Conservation (phyloP, 2,797 vertebrate species). For the Passerculus sandwichensis region DNA sequence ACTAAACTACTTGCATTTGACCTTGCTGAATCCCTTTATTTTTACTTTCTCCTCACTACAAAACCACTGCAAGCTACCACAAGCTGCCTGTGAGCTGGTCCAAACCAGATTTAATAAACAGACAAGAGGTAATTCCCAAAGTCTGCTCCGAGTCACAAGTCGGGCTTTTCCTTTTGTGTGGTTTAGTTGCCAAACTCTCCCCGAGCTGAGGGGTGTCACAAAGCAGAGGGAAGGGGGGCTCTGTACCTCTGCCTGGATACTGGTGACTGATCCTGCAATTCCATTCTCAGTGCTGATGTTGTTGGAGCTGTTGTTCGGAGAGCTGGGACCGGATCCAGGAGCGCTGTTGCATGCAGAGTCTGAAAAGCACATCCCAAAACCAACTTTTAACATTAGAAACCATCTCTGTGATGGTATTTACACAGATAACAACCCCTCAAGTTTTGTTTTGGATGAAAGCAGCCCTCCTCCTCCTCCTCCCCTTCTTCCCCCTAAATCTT, state of each 20-base stretch:
- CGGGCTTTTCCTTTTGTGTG: background rate
- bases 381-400: background rate
- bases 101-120: slow-evolving; percentile 2
- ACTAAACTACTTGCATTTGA: background rate
- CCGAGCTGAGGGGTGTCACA: background rate
- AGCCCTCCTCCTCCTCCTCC: background rate
- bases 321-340: slow-evolving; percentile 96
- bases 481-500: background rate
- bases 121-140: slow-evolving; percentile 37
- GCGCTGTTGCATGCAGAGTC: slow-evolving; percentile 96
- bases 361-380: slow-evolving; percentile 69
- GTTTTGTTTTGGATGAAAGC: background rate
- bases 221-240: background rate
- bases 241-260: slow-evolving; percentile 88
- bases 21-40: background rate
- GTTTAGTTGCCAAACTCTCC: background rate
- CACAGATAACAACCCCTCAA: background rate
- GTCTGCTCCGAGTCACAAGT: background rate
- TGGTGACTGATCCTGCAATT: slow-evolving; percentile 81
- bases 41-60: background rate
- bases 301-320: slow-evolving; percentile 97
- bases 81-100: background rate
- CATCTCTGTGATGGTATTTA: background rate
- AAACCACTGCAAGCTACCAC: slow-evolving; percentile 15
- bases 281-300: slow-evolving; percentile 94